Percentiles rank a stretch among this genome's conserved stretches.
Evolutionary conservation across 2,113 vertebrate genomes (phyloP).

Genomic region (Leiothrix lutea): DNA sequence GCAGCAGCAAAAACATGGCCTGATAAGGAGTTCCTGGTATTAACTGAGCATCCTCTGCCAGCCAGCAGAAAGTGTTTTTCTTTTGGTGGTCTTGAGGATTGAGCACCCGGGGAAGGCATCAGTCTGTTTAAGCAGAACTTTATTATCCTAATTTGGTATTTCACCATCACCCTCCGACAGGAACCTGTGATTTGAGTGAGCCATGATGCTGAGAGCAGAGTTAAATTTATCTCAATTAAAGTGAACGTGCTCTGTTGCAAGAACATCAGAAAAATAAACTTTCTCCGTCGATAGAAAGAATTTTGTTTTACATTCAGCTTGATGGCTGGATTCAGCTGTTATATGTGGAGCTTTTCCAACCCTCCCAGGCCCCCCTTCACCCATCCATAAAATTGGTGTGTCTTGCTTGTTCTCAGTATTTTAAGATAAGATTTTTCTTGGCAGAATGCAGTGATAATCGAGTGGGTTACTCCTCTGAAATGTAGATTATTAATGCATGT

Average conservation of each 20-base stretch:
- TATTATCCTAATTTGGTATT: neutral
- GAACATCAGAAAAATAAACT: neutral
- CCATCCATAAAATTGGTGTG: neutral
- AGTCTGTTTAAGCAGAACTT: neutral
- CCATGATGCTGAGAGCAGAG: neutral
- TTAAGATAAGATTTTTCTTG: neutral
- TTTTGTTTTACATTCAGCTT: neutral
- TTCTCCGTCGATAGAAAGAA: neutral
- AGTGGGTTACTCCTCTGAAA: neutral
- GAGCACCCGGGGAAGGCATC: neutral
- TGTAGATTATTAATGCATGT: neutral
- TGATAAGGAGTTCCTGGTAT: neutral
- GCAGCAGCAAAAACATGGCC: neutral
- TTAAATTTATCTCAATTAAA: constrained; percentile 25
- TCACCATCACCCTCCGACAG: neutral
- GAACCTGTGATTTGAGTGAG: neutral
- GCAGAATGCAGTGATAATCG: neutral
- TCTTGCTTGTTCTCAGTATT: neutral
- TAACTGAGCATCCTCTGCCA: neutral
- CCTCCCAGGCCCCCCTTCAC: neutral
- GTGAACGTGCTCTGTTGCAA: neutral
- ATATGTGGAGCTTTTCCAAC: neutral
- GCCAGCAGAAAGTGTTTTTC: neutral
- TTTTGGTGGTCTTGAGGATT: neutral
- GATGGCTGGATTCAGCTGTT: neutral